Percentiles rank a stretch among this genome's conserved stretches.
Evolutionary conservation across 1,140 invertebrate genomes (phyloP).

Genomic region (Lordiphosa stackelbergi): DNA sequence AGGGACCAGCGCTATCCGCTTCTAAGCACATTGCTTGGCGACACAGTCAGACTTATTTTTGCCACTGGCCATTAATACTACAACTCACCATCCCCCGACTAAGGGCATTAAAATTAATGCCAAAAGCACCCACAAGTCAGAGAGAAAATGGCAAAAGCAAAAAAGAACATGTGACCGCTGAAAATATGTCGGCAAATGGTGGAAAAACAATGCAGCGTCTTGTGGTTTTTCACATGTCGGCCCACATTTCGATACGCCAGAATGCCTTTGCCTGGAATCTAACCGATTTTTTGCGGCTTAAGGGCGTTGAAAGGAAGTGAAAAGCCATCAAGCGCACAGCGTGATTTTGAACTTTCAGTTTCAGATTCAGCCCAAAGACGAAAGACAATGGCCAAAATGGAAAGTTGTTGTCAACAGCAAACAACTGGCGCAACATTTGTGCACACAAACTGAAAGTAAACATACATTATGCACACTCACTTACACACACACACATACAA

Average conservation of each 20-base stretch:
- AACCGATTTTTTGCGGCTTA: conserved; percentile 12
- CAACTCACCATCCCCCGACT: conserved; percentile 22
- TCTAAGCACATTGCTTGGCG: conserved; percentile 24
- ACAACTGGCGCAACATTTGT: conserved; percentile 21
- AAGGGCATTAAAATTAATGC: conserved; percentile 61
- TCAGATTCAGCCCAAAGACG: conserved; percentile 11
- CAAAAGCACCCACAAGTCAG: conserved; percentile 13
- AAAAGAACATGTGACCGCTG: conserved; percentile 46
- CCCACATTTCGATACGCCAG: conserved; percentile 45
- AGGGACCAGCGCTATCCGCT: neutral
- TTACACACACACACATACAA: no score
- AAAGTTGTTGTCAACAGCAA: conserved; percentile 53
- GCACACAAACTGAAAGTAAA: conserved; percentile 13
- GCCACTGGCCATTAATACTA: conserved; percentile 18
- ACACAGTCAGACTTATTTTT: conserved; percentile 29
- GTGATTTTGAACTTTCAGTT: conserved; percentile 63
- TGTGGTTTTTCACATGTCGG: conserved; percentile 10
- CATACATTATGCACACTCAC: conserved; percentile 34
- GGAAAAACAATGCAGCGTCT: conserved; percentile 43
- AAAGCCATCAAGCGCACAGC: conserved; percentile 34
- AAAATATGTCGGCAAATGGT: conserved; percentile 2
- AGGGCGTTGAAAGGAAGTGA: conserved; percentile 63
- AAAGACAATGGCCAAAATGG: conserved; percentile 60
- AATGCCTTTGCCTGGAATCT: conserved; percentile 38
- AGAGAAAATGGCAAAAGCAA: conserved; percentile 6